Evolutionary conservation across 2,888 invertebrate genomes (phyloP), one percentile per base, ranked within the genome.

Genomic region (Acanthosoma haemorrhoidale): DNA sequence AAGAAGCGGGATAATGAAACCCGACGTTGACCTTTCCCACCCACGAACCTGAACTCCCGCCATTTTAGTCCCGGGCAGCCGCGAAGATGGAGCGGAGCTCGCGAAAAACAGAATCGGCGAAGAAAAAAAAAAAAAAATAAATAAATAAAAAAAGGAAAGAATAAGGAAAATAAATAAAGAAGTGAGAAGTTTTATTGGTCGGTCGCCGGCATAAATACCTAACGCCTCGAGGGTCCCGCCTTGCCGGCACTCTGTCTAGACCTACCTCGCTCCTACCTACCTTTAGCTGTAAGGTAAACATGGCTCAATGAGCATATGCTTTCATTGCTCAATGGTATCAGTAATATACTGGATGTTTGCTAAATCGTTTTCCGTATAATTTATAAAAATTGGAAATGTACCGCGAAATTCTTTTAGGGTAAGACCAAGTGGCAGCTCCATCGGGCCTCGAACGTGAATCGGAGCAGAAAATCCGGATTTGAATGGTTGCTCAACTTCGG

Each of bases 121-220:
- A 51, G 29, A 43, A 43, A 41, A 41, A 21, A 41, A 41, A 43
- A 21, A 43, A 25, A 51, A 25, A 25, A 41, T 11, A 41, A 41
- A 43, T 11, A 43, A 25, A 51, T n/a, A 25, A n/a, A 43, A 13
- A 51, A 25, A 25, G 29, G 13, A 25, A 51, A 51, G 51, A 51
- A 51, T 51, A 51, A 51, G 51, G n/a, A 51, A 51, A 51, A 51
- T 51, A 51, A 51, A 51, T n/a, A 51, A 51, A 51, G 51, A 51
- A 51, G 51, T 51, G 51, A 51, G 51, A 51, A 51, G 51, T 51
- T 51, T 51, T 51, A 51, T 51, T 51, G 51, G 51, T 51, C 51
- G 21, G 51, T 51, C 25, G 51, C 25, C 51, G 25, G 51, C 51
- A 51, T 51, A 51, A 51, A 51, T 51, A 51, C 51, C 51, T 51